Conservation (phyloP, 1,140 invertebrate genomes). For the Ericerus pela region DNA sequence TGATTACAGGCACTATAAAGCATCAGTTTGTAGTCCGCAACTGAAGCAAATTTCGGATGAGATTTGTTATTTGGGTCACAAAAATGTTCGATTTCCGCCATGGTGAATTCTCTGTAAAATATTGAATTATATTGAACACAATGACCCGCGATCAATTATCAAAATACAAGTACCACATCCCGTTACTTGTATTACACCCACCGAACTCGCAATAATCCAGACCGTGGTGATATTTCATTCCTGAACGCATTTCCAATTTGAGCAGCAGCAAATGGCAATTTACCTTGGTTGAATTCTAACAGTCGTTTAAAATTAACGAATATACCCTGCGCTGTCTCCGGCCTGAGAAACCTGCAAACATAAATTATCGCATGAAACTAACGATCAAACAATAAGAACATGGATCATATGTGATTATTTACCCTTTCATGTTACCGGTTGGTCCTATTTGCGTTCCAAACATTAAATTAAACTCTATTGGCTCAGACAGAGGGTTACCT, state of each 20-base stretch:
- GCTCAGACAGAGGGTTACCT: slow-evolving; percentile 84
- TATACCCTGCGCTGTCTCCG: slow-evolving; percentile 98
- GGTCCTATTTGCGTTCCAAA: slow-evolving; percentile 95
- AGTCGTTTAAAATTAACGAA: slow-evolving; percentile 98
- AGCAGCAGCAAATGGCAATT: slow-evolving; percentile 92
- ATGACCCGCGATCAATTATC: background rate
- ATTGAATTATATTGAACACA: background rate
- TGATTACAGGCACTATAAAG: slow-evolving; percentile 93
- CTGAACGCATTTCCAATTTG: slow-evolving; percentile 96
- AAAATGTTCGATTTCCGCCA: slow-evolving; percentile 99
- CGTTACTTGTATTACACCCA: slow-evolving; percentile 13
- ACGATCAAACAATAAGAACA: background rate
- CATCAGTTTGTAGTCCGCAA: slow-evolving; percentile 56
- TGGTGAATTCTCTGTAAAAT: slow-evolving; percentile 82
- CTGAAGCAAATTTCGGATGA: slow-evolving; percentile 76
- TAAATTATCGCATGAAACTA: slow-evolving; percentile 13
- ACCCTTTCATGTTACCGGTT: slow-evolving; percentile 81
- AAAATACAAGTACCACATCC: background rate
- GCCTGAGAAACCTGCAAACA: slow-evolving; percentile 58
- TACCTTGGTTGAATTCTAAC: slow-evolving; percentile 92
- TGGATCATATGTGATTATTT: slow-evolving; percentile 17
- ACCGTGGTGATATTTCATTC: slow-evolving; percentile 98
- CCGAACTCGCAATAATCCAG: slow-evolving; percentile 82
- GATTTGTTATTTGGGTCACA: slow-evolving; percentile 80
- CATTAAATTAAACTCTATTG: slow-evolving; percentile 98